Base-by-base conservation (phyloP, 2,888 invertebrate species). In the Drosophila mercatorum region DNA sequence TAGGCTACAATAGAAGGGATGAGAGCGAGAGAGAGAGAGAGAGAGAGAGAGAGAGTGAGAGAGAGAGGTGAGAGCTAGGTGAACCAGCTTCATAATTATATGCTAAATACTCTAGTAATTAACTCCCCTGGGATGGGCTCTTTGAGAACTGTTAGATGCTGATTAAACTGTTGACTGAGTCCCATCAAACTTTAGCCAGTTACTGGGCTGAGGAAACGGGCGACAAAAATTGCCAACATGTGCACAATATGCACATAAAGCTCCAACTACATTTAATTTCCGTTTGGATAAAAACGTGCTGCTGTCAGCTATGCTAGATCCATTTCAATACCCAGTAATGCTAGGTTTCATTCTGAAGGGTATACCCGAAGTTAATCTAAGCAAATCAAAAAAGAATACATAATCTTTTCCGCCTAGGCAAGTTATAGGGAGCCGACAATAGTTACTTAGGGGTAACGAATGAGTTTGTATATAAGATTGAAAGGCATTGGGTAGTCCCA, bases 81-180 rank as follows among this genome's bases (percentile, higher is more conserved):
- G 57, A 69, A 46, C 43, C 59, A 52, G 75, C 61, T 52, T 70
- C 75, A 88, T 88, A 90, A 89, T 90, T 83, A 88, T 81, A 90
- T 90, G 89, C 81, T 87, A 89, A 90, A 81, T 81, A 86, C 81
- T 77, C 49, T 43, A 62, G 80, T 88, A 87, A 87, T 87, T 90
- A 86, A 77, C 64, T 88, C 87, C 81, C 78, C 28, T 8, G 89
- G 75, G 89, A 71, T 31, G 26, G 26, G 43, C 41, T 28, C 36
- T 53, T 59, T 38, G 56, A 59, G 68, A 58, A 62, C 58, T 55
- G 59, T 68, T 73, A 60, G 71, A 22, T 72, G 61, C 72, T 82
- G 77, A 88, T 88, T 74, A 89, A 63, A 58, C 56, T 63, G 64
- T 56, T 60, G 70, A 73, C 66, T 72, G 68, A 58, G 68, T 36